phyloP scores from a whole-genome alignment of 2,888 invertebrate species.

The Meta bourneti region DNA sequence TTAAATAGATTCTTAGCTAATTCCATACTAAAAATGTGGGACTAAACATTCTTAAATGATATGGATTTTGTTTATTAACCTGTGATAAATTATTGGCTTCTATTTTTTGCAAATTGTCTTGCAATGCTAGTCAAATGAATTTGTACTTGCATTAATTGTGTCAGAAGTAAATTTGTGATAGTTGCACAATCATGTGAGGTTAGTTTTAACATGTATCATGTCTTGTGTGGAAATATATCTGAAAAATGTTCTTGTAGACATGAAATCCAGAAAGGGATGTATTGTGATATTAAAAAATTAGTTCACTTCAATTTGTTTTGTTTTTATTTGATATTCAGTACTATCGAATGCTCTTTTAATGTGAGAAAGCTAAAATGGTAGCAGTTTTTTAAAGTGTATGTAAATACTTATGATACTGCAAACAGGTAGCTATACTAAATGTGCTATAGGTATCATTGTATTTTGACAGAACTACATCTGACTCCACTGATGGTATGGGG shows the following conservation, averaged over 20 bases:
- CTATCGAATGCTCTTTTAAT: not conserved
- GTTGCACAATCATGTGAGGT: slow-evolving; percentile 74
- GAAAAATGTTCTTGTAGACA: slow-evolving; percentile 48
- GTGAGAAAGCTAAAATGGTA: not conserved
- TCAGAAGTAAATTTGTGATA: slow-evolving; percentile 72
- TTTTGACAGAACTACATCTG: too few relatives aligned
- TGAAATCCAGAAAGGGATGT: slow-evolving; percentile 63
- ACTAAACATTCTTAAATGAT: not conserved
- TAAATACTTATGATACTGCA: not conserved
- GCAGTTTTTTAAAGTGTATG: not conserved
- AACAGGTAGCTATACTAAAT: not conserved
- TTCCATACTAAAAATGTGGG: not conserved
- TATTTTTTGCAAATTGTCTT: slow-evolving; percentile 39
- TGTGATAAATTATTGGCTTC: slow-evolving; percentile 23
- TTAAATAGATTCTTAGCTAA: too few relatives aligned
- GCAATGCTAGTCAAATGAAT: slow-evolving; percentile 38
- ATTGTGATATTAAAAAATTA: slow-evolving; percentile 74
- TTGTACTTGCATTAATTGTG: slow-evolving; percentile 64
- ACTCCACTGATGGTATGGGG: too few relatives aligned
- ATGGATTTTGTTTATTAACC: not conserved
- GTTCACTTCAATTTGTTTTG: slow-evolving; percentile 54
- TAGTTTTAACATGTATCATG: slow-evolving; percentile 56
- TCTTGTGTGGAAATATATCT: slow-evolving; percentile 30
- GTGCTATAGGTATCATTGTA: too few relatives aligned
- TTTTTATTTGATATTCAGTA: not conserved